Evolutionary conservation across 1,140 invertebrate species (phyloP).

Genomic region (Oreohelix idahoensis): DNA sequence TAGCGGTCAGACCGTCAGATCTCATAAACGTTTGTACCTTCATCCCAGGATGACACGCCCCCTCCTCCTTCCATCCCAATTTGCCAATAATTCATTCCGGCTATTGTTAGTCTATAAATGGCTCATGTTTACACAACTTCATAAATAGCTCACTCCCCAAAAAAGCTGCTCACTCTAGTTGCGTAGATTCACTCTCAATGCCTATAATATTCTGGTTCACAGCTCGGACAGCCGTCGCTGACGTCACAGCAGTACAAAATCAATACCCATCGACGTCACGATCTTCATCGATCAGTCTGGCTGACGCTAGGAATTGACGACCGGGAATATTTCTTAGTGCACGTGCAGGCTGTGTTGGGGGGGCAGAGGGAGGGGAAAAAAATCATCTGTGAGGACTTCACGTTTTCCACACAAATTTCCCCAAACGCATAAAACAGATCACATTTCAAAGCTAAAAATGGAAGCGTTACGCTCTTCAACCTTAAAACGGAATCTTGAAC

Average conservation of each 20-base stretch:
- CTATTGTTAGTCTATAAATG: not conserved
- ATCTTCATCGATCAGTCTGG: not conserved
- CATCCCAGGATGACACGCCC: too few relatives aligned
- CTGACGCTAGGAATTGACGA: not conserved
- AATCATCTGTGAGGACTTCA: not conserved
- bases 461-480: not conserved
- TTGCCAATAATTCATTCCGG: not conserved
- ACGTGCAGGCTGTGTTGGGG: not conserved
- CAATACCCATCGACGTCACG: not conserved
- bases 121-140: not conserved
- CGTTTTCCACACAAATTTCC: not conserved
- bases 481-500: not conserved
- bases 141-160: not conserved
- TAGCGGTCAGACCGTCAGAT: too few relatives aligned
- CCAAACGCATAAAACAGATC: not conserved
- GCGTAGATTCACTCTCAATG: not conserved
- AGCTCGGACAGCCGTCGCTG: not conserved
- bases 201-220: constrained; percentile 12
- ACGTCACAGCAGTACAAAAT: constrained; percentile 3
- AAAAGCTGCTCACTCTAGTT: not conserved
- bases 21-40: too few relatives aligned
- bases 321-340: not conserved
- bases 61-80: not conserved
- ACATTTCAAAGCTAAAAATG: not conserved
- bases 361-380: not conserved